Conservation (phyloP, 2,888 invertebrate genomes). For the Thereva nobilitata region DNA sequence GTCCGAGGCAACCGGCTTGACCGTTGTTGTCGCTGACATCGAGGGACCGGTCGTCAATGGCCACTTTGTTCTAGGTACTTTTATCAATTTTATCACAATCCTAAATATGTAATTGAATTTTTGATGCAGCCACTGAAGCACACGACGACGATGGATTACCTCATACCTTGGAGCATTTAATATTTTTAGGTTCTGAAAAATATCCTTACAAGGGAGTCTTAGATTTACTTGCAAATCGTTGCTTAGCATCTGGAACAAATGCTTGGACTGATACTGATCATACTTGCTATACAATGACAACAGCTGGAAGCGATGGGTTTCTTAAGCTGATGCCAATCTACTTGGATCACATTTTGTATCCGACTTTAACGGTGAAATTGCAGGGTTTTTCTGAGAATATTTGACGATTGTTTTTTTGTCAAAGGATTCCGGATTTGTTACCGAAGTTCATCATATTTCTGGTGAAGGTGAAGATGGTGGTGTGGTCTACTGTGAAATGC, state of each 20-base stretch:
- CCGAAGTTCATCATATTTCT: conserved; percentile 91
- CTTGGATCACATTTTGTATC: conserved; percentile 85
- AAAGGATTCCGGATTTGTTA: conserved; percentile 78
- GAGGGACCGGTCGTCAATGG: conserved; percentile 91
- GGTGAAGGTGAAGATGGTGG: conserved; percentile 88
- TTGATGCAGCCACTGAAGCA: conserved; percentile 78
- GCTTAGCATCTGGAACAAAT: conserved; percentile 89
- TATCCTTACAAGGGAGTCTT: conserved; percentile 90
- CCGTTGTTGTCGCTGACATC: conserved; percentile 81
- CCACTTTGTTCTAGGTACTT: conserved; percentile 81
- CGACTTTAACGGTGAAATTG: conserved; percentile 69
- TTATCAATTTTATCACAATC: background rate
- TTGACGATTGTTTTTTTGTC: background rate
- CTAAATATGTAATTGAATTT: background rate
- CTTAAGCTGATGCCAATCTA: conserved; percentile 87
- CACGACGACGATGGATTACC: conserved; percentile 91
- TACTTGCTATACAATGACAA: conserved; percentile 87
- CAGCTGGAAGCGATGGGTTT: conserved; percentile 86
- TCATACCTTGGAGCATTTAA: conserved; percentile 88
- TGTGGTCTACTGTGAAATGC: conserved; percentile 96
- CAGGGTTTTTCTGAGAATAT: conserved; percentile 12
- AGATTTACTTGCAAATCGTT: conserved; percentile 86
- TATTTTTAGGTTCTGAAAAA: conserved; percentile 86
- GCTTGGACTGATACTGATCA: conserved; percentile 88
- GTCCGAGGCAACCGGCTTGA: conserved; percentile 77